These are phyloP conservation scores for Eulimnadia texana DNA, from an alignment of 1,140 invertebrate species.

Conservation along the genomic window DNA sequence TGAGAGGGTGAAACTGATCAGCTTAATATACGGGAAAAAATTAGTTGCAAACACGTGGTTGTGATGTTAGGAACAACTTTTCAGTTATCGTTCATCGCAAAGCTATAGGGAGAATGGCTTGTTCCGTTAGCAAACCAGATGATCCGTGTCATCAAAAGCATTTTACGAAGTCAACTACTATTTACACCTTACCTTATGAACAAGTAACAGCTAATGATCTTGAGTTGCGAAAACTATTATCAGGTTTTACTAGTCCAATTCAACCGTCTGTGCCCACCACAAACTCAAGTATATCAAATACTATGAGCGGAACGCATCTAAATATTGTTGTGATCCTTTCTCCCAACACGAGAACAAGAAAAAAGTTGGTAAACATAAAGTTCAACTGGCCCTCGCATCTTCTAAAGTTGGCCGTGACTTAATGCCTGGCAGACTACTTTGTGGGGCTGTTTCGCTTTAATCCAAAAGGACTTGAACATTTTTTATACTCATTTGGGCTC, in stretches of 20 bases:
- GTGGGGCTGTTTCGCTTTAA: background rate
- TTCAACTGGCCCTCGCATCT: background rate
- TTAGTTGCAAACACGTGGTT: no score
- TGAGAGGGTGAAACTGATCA: no score
- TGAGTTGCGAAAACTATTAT: background rate
- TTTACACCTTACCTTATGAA: background rate
- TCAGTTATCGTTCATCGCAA: no score
- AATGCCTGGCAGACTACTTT: background rate
- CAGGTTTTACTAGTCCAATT: background rate
- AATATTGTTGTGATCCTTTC: background rate
- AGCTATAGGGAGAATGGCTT: no score
- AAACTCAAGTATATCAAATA: background rate
- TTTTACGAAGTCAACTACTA: background rate
- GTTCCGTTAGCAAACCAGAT: background rate
- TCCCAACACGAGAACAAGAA: background rate
- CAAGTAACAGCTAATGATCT: background rate
- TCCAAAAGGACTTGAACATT: background rate
- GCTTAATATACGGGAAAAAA: no score
- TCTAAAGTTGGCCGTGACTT: background rate
- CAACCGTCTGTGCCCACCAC: background rate
- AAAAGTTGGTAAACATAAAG: background rate
- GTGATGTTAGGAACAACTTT: no score
- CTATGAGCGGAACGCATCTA: background rate
- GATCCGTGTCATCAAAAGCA: background rate
- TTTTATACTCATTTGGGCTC: no score